These are phyloP conservation scores for Salvator merianae DNA, from an alignment of 2,113 vertebrate species.

Conservation along the genomic window DNA sequence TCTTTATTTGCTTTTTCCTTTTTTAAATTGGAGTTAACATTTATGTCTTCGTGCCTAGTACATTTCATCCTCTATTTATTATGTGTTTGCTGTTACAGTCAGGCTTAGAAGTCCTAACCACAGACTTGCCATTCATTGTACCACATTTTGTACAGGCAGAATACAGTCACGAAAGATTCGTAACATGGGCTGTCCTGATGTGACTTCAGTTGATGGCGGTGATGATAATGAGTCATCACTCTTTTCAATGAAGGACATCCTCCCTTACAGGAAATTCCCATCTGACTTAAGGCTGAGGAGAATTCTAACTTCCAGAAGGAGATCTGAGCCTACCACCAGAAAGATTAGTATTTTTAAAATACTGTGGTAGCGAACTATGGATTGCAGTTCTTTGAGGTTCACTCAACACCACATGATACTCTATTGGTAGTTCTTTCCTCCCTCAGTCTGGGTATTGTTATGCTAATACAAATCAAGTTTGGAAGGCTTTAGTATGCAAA, in stretches of 20 bases:
- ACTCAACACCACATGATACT: neutral
- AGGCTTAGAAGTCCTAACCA: neutral
- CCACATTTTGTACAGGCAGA: neutral
- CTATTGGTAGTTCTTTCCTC: neutral
- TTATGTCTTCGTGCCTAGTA: neutral
- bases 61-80: neutral
- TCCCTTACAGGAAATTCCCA: neutral
- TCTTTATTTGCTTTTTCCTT: neutral
- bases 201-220: neutral
- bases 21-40: neutral
- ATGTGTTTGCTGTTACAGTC: neutral
- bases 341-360: neutral
- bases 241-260: neutral
- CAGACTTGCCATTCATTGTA: neutral
- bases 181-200: neutral
- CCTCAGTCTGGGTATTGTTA: neutral
- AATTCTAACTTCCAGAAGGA: neutral
- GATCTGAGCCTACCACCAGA: neutral
- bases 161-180: neutral
- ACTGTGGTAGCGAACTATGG: neutral
- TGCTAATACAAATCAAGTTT: neutral
- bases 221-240: neutral
- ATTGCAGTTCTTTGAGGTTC: neutral
- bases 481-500: neutral
- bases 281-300: conserved; percentile 7